Percentiles rank a stretch among this genome's conserved stretches.
These are phyloP conservation scores for Akabosia matsudoensis DNA, from an alignment of 1,140 invertebrate genomes.

Conservation along the genomic window DNA sequence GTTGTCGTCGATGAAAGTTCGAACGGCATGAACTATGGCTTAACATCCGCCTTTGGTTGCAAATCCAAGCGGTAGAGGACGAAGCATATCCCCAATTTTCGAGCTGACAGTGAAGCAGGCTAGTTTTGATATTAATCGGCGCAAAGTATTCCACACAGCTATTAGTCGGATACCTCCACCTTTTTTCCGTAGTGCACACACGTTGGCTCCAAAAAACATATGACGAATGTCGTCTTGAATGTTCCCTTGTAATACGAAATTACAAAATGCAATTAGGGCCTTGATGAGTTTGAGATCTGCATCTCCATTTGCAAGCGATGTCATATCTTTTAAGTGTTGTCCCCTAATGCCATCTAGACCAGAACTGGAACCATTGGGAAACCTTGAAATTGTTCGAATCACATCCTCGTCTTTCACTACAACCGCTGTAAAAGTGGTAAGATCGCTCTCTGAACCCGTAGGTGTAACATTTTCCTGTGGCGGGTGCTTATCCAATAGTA, in stretches of 20 bases:
- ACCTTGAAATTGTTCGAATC: no score
- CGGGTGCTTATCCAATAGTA: no score
- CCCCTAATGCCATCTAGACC: no score
- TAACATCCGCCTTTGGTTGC: conserved; percentile 8
- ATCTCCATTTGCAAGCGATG: no score
- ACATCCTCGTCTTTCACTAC: no score
- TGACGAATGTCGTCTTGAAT: not conserved
- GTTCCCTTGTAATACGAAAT: conserved; percentile 1
- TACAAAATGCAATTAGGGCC: not conserved
- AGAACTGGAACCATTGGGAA: no score
- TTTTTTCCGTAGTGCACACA: conserved; percentile 23
- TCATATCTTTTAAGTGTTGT: no score
- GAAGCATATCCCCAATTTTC: not conserved
- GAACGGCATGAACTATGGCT: conserved; percentile 1
- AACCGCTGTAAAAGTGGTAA: no score
- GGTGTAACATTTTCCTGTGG: no score
- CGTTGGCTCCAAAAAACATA: conserved; percentile 11
- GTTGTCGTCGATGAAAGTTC: not conserved
- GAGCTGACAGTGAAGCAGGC: not conserved
- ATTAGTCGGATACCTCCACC: conserved; percentile 21
- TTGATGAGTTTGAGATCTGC: not conserved
- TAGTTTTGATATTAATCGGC: conserved; percentile 20
- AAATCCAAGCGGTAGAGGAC: conserved; percentile 17
- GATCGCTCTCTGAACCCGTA: no score
- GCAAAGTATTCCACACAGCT: conserved; percentile 1